Base-by-base conservation (phyloP, 2,113 vertebrate genomes). In the Mobula birostris region DNA sequence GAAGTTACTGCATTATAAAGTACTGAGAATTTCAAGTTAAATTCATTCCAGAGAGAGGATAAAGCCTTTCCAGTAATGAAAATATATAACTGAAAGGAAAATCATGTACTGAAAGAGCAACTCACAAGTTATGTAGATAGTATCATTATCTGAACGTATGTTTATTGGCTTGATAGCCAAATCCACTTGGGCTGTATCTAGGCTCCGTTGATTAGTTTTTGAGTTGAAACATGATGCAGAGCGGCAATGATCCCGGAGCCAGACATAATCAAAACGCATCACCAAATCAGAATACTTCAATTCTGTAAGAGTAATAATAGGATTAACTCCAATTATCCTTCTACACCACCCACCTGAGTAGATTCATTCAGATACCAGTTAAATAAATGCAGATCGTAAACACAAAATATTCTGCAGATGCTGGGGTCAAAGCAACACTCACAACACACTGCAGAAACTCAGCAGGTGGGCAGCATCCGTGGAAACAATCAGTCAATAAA, bases 181-280 rank as follows among this genome's bases (percentile, higher is more conserved):
- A 48, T 98, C 97, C 66, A 99, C 96, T 0, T 96, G 97, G 11
- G 96, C 98, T 0, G 98, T 98, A 96, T 99, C 98, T 95, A 99
- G 76, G 96, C 96, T 98, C 72, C 98, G 97, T 95, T 99, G 98
- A 94, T 97, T 97, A 0, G 98, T 99, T 94, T 97, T 96, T 80
- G 96, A 8, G 80, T 99, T 98, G 96, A 97, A 99, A 94, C 98
- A 98, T 24, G 97, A 97, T 0, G 97, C 96, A 0, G 98, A 98
- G 94, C 97, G 98, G 95, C 99, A 99, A 96, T 99, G 98, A 92
- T 99, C 98, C 58, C 98, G 95, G 95, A 99, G 97, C 99, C 99
- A 99, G 58, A 99, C 97, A 0, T 98, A 99, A 88, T 98, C 97
- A 4, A 99, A 97, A 48, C 95, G 96, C 98, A 98, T 98, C 94